Base-by-base conservation (phyloP, 2,113 vertebrate species). In the Pluvialis apricaria region DNA sequence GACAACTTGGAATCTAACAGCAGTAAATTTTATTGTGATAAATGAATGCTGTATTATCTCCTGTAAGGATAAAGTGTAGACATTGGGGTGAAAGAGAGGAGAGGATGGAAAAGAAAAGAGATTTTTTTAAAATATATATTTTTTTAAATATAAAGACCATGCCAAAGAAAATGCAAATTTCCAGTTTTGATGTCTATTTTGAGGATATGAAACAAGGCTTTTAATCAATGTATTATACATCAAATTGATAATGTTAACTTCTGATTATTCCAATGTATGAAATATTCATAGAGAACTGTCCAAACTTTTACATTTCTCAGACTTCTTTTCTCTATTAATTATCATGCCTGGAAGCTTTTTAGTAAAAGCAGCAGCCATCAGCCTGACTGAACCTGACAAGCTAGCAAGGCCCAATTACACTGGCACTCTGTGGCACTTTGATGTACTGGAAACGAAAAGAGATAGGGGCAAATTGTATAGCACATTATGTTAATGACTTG, bases 401-500 rank as follows among this genome's bases (percentile, higher is more conserved):
- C 98, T 98, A 98, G 99, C 98, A 98, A 98, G 98, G 98, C 98
- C 98, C 99, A 99, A 99, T 99, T 99, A 99, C 98, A 99, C 98
- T 98, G 98, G 98, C 93, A 97, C 98, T 99, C 98, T 93, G 97
- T 98, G 98, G 97, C 97, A 98, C 99, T 99, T 99, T 99, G 99
- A 99, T 99, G 99, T 99, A 98, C 98, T 97, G 98, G 98, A 98
- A 99, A 99, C 97, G 98, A 98, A 98, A 98, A 98, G 98, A 99
- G 99, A 99, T 99, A 98, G 99, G 99, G 99, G 99, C 98, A 99
- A 99, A 99, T 98, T 98, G 98, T 98, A 98, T 98, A 98, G 99
- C 98, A 99, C 98, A 99, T 99, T 99, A 99, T 99, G 99, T 98
- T 99, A 99, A 99, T 99, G 99, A 99, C 98, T 98, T 98, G 99